A percentile compares a stretch with the other conserved stretches of the same genome.
phyloP scores from a whole-genome alignment of 2,888 invertebrate species.

The Nudaria mundana region DNA sequence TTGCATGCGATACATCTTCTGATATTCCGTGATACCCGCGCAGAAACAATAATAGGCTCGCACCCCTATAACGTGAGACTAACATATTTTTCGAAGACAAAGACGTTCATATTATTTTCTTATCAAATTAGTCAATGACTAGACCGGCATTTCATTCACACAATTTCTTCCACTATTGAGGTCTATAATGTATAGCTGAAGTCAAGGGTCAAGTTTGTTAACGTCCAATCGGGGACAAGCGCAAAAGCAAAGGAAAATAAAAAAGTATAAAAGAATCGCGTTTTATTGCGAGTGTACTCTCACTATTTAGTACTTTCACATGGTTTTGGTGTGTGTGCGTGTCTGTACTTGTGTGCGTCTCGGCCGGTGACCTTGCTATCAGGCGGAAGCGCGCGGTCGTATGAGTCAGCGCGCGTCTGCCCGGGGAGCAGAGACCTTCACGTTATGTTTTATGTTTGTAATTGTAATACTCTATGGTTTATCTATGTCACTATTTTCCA shows the following conservation, averaged over 20 bases:
- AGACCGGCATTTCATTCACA: too few relatives aligned
- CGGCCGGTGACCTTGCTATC: slow-evolving; percentile 81
- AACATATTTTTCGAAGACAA: too few relatives aligned
- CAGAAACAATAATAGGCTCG: too few relatives aligned
- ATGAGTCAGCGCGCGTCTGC: slow-evolving; percentile 76
- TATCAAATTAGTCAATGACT: too few relatives aligned
- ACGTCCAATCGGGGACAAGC: slow-evolving; percentile 12
- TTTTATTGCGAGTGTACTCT: slow-evolving; percentile 66
- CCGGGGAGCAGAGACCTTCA: slow-evolving; percentile 70
- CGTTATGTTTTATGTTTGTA: slow-evolving; percentile 46
- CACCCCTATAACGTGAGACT: too few relatives aligned
- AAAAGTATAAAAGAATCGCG: slow-evolving; percentile 13
- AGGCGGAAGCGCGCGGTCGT: slow-evolving; percentile 76
- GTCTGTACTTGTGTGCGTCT: slow-evolving; percentile 49
- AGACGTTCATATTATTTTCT: background rate
- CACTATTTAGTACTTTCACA: slow-evolving; percentile 77
- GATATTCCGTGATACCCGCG: too few relatives aligned
- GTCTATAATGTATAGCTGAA: slow-evolving; percentile 11
- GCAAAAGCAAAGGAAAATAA: too few relatives aligned
- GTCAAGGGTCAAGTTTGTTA: slow-evolving; percentile 26
- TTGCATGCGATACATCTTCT: too few relatives aligned
- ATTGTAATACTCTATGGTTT: slow-evolving; percentile 25
- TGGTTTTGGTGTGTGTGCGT: slow-evolving; percentile 36
- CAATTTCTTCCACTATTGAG: too few relatives aligned
- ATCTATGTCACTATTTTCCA: slow-evolving; percentile 30